A percentile compares a stretch with the other conserved stretches of the same genome.
These are phyloP conservation scores for Pterophyllum scalare DNA, from an alignment of 2,113 vertebrate genomes.

Conservation along the genomic window DNA sequence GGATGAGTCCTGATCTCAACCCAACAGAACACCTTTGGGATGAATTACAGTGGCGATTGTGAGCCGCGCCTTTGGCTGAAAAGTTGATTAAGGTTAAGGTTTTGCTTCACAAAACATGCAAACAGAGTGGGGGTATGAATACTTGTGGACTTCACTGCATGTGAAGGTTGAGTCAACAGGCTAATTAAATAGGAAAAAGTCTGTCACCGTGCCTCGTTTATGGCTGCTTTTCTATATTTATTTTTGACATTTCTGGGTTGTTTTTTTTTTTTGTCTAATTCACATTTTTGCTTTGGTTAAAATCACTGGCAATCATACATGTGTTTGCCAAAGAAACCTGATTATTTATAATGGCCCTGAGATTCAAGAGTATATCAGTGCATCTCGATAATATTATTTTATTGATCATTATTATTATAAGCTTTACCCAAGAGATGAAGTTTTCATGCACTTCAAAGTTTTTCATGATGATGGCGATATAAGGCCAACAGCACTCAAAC, in stretches of 20 bases:
- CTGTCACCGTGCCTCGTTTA: background rate
- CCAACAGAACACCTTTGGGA: too few relatives aligned
- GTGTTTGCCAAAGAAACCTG: background rate
- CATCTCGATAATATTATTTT: background rate
- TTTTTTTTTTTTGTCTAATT: background rate
- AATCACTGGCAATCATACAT: background rate
- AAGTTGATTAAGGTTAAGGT: background rate
- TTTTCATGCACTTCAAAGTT: background rate
- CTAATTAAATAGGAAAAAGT: background rate
- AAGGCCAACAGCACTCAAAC: background rate
- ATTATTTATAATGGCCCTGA: background rate
- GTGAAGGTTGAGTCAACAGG: background rate
- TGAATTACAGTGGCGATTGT: too few relatives aligned
- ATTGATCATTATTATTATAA: background rate
- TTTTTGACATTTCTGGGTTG: background rate
- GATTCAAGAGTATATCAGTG: background rate
- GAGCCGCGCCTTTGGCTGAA: background rate
- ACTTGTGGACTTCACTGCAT: background rate
- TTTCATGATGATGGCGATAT: background rate
- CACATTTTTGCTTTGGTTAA: background rate
- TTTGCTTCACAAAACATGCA: background rate
- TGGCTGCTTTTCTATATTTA: background rate
- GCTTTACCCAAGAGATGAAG: background rate
- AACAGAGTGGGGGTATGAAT: background rate
- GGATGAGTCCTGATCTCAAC: too few relatives aligned